phyloP scores from a whole-genome alignment of 1,140 invertebrate species.

The Idris sp. region DNA sequence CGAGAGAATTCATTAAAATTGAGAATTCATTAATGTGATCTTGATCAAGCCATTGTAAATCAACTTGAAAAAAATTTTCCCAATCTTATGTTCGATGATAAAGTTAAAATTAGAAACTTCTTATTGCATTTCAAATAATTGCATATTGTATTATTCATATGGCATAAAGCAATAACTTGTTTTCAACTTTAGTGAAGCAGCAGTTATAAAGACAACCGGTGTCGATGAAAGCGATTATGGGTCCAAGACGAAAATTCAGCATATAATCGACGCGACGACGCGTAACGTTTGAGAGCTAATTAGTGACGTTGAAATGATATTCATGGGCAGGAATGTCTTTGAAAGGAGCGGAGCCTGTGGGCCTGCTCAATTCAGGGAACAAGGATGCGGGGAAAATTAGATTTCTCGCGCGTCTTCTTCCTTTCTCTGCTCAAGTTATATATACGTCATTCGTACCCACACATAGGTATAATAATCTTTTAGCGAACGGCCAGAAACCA shows the following conservation, averaged over 20 bases:
- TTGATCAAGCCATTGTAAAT: too few relatives aligned
- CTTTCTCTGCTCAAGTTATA: slow-evolving; percentile 8
- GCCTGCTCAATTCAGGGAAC: too few relatives aligned
- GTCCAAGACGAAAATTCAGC: slow-evolving; percentile 32
- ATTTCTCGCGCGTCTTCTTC: slow-evolving; percentile 44
- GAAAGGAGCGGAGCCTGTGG: slow-evolving; percentile 1
- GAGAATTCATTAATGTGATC: slow-evolving; percentile 68
- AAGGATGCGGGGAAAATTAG: slow-evolving; percentile 44
- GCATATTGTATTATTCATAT: too few relatives aligned
- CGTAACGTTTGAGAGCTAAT: slow-evolving; percentile 53
- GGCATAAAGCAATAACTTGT: too few relatives aligned
- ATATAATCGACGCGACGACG: slow-evolving; percentile 51
- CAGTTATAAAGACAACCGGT: too few relatives aligned
- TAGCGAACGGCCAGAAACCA: slow-evolving; percentile 64
- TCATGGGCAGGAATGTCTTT: slow-evolving; percentile 51
- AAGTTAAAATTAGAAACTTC: too few relatives aligned
- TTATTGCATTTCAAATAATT: too few relatives aligned
- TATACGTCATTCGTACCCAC: too few relatives aligned
- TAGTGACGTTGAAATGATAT: slow-evolving; percentile 50
- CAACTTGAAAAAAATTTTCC: too few relatives aligned
- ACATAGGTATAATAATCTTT: slow-evolving; percentile 44
- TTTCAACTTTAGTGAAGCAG: too few relatives aligned
- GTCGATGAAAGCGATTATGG: slow-evolving; percentile 43
- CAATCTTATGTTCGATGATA: too few relatives aligned
- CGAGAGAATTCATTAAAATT: slow-evolving; percentile 45